These are phyloP conservation scores for Gnathonemus longibarbis DNA, from an alignment of 2,113 vertebrate species.

Conservation along the genomic window DNA sequence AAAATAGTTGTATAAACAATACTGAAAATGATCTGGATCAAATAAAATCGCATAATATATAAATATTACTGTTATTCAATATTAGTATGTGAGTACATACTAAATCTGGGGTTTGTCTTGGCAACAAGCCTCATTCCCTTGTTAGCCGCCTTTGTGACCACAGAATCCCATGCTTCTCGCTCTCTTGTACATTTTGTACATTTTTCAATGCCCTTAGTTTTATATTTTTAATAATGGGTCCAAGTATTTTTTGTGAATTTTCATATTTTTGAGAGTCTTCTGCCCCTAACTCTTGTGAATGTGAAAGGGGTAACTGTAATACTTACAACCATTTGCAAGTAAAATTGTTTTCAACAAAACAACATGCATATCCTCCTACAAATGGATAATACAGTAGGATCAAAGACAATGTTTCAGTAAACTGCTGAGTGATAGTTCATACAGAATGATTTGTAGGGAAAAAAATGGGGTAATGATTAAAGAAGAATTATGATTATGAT, in stretches of 20 bases:
- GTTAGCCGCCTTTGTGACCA: background rate
- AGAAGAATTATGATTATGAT: background rate
- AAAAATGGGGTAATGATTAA: background rate
- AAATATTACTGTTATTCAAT: background rate
- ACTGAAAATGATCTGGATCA: background rate
- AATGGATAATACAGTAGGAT: background rate
- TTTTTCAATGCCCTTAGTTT: background rate
- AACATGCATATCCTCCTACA: background rate
- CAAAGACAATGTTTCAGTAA: background rate
- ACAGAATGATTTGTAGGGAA: background rate
- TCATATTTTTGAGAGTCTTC: background rate
- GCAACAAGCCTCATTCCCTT: background rate
- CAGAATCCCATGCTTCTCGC: background rate
- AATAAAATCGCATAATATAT: background rate
- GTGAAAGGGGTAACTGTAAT: background rate
- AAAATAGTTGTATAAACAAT: background rate
- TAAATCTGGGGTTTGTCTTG: background rate
- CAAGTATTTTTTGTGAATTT: background rate
- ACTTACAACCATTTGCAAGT: background rate
- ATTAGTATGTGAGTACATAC: background rate
- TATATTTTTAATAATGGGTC: background rate
- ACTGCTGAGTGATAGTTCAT: background rate
- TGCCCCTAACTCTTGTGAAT: background rate
- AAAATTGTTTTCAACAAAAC: background rate
- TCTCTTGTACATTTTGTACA: background rate